These are phyloP conservation scores for Horisme vitalbata DNA, from an alignment of 2,888 invertebrate species.

Conservation along the genomic window DNA sequence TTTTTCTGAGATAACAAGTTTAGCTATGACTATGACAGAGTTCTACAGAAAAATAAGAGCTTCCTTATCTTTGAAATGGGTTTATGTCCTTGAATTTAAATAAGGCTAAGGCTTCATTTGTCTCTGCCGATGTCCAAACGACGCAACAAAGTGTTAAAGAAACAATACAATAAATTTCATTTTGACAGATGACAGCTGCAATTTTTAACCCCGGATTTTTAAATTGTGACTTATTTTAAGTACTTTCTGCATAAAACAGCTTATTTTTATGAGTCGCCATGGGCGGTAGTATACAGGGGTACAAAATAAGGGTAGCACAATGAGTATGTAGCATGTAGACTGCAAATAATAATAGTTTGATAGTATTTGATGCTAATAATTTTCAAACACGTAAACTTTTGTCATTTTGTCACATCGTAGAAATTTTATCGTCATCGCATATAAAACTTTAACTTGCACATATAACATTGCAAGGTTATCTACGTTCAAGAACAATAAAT, in stretches of 20 bases:
- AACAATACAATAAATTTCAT: slow-evolving; percentile 3
- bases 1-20: too few species aligned
- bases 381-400: too few species aligned
- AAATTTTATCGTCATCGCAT: too few species aligned
- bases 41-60: too few species aligned
- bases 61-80: too few species aligned
- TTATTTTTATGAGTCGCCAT: slow-evolving; percentile 19
- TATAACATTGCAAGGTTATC: too few species aligned
- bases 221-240: slow-evolving; percentile 5
- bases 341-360: background rate
- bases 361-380: background rate
- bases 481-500: too few species aligned
- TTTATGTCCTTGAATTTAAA: background rate
- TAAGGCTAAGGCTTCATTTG: slow-evolving; percentile 2
- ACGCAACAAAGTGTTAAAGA: background rate
- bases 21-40: too few species aligned
- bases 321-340: slow-evolving; percentile 10
- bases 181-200: slow-evolving; percentile 6
- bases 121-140: slow-evolving; percentile 10
- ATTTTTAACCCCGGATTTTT: slow-evolving; percentile 8
- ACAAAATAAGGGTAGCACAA: slow-evolving; percentile 17
- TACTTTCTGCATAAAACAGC: slow-evolving; percentile 14
- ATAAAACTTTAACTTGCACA: too few species aligned
- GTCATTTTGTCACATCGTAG: too few species aligned
- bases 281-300: slow-evolving; percentile 12